Percentiles rank a stretch among this genome's conserved stretches.
phyloP scores from a whole-genome alignment of 2,113 vertebrate genomes.

The Cyprinus carpio region DNA sequence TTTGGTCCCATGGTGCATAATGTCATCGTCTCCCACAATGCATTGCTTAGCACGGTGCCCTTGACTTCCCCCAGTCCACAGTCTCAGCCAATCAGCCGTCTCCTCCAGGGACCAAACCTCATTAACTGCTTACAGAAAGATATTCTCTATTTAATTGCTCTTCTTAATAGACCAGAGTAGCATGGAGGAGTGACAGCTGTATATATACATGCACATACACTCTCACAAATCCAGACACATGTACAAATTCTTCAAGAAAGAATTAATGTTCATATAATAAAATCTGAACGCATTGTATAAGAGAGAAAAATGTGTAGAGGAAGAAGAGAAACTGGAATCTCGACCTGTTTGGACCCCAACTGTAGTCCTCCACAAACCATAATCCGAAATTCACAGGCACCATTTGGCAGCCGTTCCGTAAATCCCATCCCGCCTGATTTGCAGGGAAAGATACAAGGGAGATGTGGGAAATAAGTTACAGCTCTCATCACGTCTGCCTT shows the following conservation, averaged over 20 bases:
- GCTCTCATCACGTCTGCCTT: constrained; percentile 18
- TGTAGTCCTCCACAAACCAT: constrained; percentile 27
- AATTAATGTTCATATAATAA: neutral
- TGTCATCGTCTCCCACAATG: constrained; percentile 56
- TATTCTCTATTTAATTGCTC: constrained; percentile 60
- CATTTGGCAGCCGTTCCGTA: constrained; percentile 30
- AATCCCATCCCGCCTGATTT: constrained; percentile 38
- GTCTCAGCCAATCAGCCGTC: constrained; percentile 55
- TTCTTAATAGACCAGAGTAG: constrained; percentile 55
- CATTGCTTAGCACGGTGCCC: constrained; percentile 55
- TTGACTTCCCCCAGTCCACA: constrained; percentile 56
- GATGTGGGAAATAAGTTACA: constrained; percentile 47
- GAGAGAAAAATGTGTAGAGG: neutral
- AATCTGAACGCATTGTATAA: neutral
- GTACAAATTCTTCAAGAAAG: constrained; percentile 21
- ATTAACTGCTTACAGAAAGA: constrained; percentile 60
- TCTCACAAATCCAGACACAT: constrained; percentile 25
- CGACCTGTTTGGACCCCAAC: neutral
- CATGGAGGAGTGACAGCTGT: constrained; percentile 66
- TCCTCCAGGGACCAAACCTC: constrained; percentile 59
- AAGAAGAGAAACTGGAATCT: no score
- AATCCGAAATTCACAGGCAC: constrained; percentile 32
- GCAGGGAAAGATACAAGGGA: constrained; percentile 17
- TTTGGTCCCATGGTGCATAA: constrained; percentile 50
- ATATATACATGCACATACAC: constrained; percentile 61